Evolutionary conservation across 2,113 vertebrate species (phyloP).

Genomic region (pig (Sus scrofa)): T2T-Sscrofa CM000825.6:50636001-50636500

Average conservation of each 20-base stretch:
- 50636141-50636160: background rate
- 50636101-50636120: background rate
- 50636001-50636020: background rate
- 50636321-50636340: background rate
- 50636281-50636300: background rate
- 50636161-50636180: background rate
- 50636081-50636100: background rate
- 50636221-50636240: fast-evolving
- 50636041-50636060: background rate
- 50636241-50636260: background rate
- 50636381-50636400: no score
- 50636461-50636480: no score
- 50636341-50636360: background rate
- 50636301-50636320: background rate
- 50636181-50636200: fast-evolving
- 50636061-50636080: background rate
- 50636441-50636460: no score
- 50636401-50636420: no score
- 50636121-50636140: background rate
- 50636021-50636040: background rate
- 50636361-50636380: no score
- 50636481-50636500: no score
- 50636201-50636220: no score
- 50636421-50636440: no score
- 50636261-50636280: fast-evolving